A percentile compares a stretch with the other conserved stretches of the same genome.
Evolutionary conservation across 2,888 invertebrate genomes (phyloP).

Genomic region (Chymomyza procnemis): DNA sequence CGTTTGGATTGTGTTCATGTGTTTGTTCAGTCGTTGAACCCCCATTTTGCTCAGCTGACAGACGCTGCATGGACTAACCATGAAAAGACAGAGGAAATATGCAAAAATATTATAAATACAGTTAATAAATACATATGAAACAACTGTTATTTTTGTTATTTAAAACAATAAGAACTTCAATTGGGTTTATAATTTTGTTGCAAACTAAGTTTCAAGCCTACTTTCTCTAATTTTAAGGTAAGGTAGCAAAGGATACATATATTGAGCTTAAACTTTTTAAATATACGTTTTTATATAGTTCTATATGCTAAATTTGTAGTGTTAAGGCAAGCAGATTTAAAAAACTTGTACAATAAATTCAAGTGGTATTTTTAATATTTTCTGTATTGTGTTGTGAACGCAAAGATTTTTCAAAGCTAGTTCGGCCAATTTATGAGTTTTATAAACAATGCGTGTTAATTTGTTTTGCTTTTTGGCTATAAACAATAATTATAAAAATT

Average conservation of each 20-base stretch:
- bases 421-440: slow-evolving; percentile 45
- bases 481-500: slow-evolving; percentile 10
- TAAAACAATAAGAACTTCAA: background rate
- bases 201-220: slow-evolving; percentile 31
- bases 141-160: background rate
- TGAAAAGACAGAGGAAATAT: slow-evolving; percentile 35
- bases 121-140: background rate
- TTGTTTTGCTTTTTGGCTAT: background rate
- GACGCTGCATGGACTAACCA: slow-evolving; percentile 85
- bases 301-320: background rate
- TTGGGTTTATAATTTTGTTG: background rate
- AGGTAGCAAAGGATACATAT: background rate
- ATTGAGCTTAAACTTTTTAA: background rate
- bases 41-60: slow-evolving; percentile 82
- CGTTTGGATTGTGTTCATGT: slow-evolving; percentile 82
- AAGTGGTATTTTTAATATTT: background rate
- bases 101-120: slow-evolving; percentile 5
- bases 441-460: slow-evolving; percentile 26
- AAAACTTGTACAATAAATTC: background rate
- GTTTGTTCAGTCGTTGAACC: slow-evolving; percentile 80
- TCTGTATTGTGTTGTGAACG: slow-evolving; percentile 30
- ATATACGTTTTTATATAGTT: background rate
- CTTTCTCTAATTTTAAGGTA: slow-evolving; percentile 25
- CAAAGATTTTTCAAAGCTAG: slow-evolving; percentile 30
- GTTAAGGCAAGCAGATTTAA: background rate